phyloP scores from a whole-genome alignment of 2,113 vertebrate genomes.

The Amblyopsis rosae region DNA sequence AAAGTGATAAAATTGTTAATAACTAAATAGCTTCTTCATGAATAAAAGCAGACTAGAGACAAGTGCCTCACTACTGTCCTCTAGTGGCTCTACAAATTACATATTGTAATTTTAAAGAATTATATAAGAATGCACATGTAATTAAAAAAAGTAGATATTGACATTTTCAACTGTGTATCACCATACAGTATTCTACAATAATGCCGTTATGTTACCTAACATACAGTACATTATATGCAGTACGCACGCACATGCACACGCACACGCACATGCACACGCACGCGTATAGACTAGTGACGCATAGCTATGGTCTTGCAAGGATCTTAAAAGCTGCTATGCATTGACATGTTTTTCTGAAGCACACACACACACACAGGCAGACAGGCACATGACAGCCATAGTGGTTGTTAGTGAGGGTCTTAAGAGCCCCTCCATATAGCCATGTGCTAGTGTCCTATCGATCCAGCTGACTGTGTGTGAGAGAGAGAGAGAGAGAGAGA shows the following conservation, averaged over 20 bases:
- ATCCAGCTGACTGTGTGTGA: conserved; percentile 49
- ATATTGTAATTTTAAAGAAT: no score
- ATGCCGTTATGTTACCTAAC: no score
- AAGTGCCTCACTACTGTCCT: no score
- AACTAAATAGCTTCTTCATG: no score
- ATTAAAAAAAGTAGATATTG: no score
- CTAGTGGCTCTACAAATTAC: no score
- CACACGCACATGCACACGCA: neutral
- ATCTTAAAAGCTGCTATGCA: conserved; percentile 24
- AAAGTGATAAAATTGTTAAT: no score
- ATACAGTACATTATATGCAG: no score
- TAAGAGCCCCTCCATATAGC: conserved; percentile 66
- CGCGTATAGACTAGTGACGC: neutral
- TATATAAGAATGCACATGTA: no score
- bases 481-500: conserved; percentile 14
- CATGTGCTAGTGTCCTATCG: conserved; percentile 68
- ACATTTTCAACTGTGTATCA: no score
- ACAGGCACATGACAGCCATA: conserved; percentile 51
- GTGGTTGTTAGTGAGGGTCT: conserved; percentile 69
- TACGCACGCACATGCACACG: neutral
- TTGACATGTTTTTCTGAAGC: conserved; percentile 8
- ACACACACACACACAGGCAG: conserved; percentile 1
- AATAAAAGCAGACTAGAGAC: no score
- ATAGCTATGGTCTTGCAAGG: neutral
- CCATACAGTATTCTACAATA: no score